Evolutionary conservation across 2,113 vertebrate species (phyloP).

Genomic region (Pitta sordida): DNA sequence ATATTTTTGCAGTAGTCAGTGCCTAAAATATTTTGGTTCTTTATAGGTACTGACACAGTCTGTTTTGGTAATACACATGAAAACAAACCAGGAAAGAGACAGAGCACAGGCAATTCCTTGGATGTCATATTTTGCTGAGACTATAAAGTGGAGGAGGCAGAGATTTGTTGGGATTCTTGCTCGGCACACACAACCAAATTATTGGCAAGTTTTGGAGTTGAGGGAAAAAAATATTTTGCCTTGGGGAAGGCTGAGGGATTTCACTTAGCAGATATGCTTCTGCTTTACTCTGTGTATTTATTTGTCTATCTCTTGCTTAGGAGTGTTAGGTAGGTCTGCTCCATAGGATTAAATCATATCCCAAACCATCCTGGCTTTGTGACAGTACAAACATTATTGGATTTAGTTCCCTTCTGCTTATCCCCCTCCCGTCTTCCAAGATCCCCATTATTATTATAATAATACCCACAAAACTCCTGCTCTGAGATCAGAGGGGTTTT

Average conservation of each 20-base stretch:
- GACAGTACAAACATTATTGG: conserved; percentile 50
- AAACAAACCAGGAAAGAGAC: background rate
- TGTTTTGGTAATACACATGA: background rate
- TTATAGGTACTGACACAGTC: background rate
- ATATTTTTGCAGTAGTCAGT: conserved; percentile 1
- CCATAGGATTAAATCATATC: conserved; percentile 39
- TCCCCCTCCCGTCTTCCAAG: background rate
- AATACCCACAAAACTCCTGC: conserved; percentile 22
- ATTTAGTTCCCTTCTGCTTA: conserved; percentile 47
- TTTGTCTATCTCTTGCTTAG: conserved; percentile 18
- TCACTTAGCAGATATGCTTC: background rate
- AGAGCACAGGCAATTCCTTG: background rate
- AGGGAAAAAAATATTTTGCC: background rate
- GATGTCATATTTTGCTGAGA: background rate
- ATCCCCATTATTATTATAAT: conserved; percentile 29
- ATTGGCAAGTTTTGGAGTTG: background rate
- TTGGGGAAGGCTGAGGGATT: background rate
- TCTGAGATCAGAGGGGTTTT: conserved; percentile 41
- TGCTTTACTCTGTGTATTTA: background rate
- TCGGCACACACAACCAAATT: background rate
- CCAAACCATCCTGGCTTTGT: conserved; percentile 44
- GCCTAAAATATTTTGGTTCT: background rate
- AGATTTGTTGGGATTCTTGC: background rate
- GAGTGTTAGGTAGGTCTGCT: conserved; percentile 16
- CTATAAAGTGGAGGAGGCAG: background rate